phyloP scores from a whole-genome alignment of 1,140 invertebrate species.

The Copidosoma floridanum region DNA sequence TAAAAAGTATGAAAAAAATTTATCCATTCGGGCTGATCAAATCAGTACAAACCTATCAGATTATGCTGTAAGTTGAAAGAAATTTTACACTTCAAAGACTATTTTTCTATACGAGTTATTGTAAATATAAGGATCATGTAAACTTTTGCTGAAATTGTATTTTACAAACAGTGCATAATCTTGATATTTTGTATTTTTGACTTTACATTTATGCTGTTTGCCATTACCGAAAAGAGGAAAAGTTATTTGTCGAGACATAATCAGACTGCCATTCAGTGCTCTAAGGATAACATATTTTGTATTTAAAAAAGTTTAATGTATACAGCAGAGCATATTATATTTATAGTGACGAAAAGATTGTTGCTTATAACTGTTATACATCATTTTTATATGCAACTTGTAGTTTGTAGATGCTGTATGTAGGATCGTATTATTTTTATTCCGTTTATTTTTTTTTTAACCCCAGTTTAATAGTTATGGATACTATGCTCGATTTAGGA shows the following conservation, averaged over 20 bases:
- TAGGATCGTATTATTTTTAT: not conserved
- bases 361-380: slow-evolving; percentile 12
- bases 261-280: slow-evolving; percentile 19
- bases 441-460: not conserved
- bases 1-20: slow-evolving; percentile 16
- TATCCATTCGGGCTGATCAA: slow-evolving; percentile 1
- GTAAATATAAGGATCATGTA: slow-evolving; percentile 14
- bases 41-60: slow-evolving; percentile 13
- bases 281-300: slow-evolving; percentile 5
- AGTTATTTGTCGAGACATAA: slow-evolving; percentile 7
- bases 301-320: not conserved
- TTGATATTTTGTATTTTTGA: slow-evolving; percentile 22
- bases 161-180: not conserved
- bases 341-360: slow-evolving; percentile 20
- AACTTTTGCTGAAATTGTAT: not conserved
- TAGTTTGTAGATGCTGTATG: not conserved
- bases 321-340: not conserved
- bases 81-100: slow-evolving; percentile 5
- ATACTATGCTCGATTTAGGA: not conserved
- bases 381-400: not conserved
- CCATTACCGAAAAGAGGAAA: slow-evolving; percentile 7
- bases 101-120: slow-evolving; percentile 23
- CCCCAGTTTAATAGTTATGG: not conserved
- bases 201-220: slow-evolving; percentile 11
- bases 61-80: not conserved